phyloP scores from a whole-genome alignment of 2,113 vertebrate genomes.

The Etia nguti region DNA sequence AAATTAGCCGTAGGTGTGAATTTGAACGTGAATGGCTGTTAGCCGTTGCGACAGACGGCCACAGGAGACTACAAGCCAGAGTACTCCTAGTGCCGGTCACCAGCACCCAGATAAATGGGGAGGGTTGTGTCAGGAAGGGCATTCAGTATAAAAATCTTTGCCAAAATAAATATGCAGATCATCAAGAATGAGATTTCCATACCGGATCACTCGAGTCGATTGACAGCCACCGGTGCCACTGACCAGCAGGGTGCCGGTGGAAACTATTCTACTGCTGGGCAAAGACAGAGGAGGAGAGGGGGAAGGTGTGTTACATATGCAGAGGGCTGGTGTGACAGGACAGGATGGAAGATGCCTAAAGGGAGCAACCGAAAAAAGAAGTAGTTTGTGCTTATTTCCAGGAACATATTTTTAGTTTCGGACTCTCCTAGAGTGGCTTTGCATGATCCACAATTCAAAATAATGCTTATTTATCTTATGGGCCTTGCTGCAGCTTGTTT shows the following conservation, averaged over 20 bases:
- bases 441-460: background rate
- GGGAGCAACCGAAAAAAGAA: background rate
- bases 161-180: background rate
- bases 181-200: background rate
- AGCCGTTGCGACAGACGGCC: background rate
- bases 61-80: background rate
- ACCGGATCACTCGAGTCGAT: background rate
- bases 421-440: background rate
- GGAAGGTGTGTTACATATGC: background rate
- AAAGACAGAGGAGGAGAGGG: background rate
- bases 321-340: background rate
- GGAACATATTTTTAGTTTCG: background rate
- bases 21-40: background rate
- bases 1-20: background rate
- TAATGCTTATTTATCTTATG: background rate
- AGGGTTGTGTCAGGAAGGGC: background rate
- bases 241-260: background rate
- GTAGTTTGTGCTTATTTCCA: background rate
- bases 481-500: background rate
- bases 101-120: background rate
- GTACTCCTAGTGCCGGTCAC: background rate
- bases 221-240: background rate
- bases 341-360: background rate
- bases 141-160: background rate
- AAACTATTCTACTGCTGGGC: background rate